phyloP scores from a whole-genome alignment of 2,888 invertebrate genomes.

The Leucophenga maculata region DNA sequence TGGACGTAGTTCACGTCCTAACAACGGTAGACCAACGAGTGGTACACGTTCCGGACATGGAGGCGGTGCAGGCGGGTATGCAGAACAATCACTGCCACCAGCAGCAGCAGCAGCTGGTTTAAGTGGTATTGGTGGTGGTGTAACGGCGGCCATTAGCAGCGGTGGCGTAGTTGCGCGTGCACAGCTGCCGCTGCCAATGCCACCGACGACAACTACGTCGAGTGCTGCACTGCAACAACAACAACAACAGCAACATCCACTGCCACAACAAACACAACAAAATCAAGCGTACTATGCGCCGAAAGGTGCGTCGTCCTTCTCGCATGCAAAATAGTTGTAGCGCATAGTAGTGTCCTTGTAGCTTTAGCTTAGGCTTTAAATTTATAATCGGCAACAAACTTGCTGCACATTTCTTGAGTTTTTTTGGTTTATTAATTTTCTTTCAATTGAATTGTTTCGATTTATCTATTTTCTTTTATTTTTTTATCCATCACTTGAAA shows the following conservation, averaged over 20 bases:
- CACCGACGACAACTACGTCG: slow-evolving; percentile 55
- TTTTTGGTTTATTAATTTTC: slow-evolving; percentile 32
- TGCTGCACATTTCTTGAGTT: slow-evolving; percentile 32
- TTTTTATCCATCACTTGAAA: slow-evolving; percentile 32
- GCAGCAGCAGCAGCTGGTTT: slow-evolving; percentile 44
- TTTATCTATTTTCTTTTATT: slow-evolving; percentile 43
- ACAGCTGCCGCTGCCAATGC: slow-evolving; percentile 67
- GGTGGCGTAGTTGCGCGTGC: slow-evolving; percentile 64
- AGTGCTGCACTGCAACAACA: slow-evolving; percentile 41
- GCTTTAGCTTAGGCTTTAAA: not conserved
- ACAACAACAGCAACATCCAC: slow-evolving; percentile 50
- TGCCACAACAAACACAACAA: slow-evolving; percentile 58
- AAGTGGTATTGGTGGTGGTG: slow-evolving; percentile 59
- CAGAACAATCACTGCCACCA: slow-evolving; percentile 50
- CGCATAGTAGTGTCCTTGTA: not conserved
- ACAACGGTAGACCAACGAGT: slow-evolving; percentile 46
- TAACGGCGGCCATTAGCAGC: slow-evolving; percentile 60
- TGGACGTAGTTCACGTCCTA: slow-evolving; percentile 57
- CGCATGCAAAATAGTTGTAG: slow-evolving; percentile 9
- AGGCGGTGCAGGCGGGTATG: slow-evolving; percentile 62
- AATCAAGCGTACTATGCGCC: slow-evolving; percentile 80
- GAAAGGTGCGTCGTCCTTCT: slow-evolving; percentile 77
- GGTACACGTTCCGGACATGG: slow-evolving; percentile 42
- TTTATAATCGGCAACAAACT: not conserved
- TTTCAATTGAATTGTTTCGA: not conserved